Base-by-base conservation (phyloP, 2,797 vertebrate species). In the Trematomus bernacchii region DNA sequence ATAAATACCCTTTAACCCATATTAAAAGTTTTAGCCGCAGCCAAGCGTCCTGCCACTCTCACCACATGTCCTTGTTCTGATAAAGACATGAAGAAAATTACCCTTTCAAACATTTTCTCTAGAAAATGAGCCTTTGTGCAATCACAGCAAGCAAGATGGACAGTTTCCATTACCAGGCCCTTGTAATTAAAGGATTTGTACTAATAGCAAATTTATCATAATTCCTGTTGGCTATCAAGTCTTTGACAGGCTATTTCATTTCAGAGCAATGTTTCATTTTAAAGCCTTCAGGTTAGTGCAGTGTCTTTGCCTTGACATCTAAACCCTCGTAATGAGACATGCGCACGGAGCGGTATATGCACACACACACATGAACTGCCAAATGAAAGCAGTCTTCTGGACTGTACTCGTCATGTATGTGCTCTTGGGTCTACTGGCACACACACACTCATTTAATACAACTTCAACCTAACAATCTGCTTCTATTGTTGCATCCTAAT, bases 161-260 rank as follows among this genome's bases (percentile, higher is more conserved):
- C 93, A 93, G 85, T 92, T 94, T 92, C 93, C 92, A 94, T 94
- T 94, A 94, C 86, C 73, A 76, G 77, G 55, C 55, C 64, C 80
- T 84, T 89, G 89, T 94, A 94, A 93, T 94, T 94, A 93, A 94
- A 87, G 83, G 85, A 88, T 92, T 92, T 92, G 89, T 86, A 84
- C 90, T 91, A 93, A 93, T 90, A 89, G 88, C 86, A 91, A 89
- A 93, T 93, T 88, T 87, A 92, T 93, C 92, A 93, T 92, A 91
- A 92, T 91, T 92, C 86, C 89, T 87, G 88, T 84, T 73, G 86
- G 85, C 82, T 81, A 83, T 89, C 85, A 80, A 65, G 65, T 53
- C 59, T 52, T 52, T 92, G 94, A 94, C 93, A 95, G 89, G 85
- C 77, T 83, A 87, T 93, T 93, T 92, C 87, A 92, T 86, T 89